Conservation (phyloP, 2,113 vertebrate genomes). For the Dermatemys mawii region DNA sequence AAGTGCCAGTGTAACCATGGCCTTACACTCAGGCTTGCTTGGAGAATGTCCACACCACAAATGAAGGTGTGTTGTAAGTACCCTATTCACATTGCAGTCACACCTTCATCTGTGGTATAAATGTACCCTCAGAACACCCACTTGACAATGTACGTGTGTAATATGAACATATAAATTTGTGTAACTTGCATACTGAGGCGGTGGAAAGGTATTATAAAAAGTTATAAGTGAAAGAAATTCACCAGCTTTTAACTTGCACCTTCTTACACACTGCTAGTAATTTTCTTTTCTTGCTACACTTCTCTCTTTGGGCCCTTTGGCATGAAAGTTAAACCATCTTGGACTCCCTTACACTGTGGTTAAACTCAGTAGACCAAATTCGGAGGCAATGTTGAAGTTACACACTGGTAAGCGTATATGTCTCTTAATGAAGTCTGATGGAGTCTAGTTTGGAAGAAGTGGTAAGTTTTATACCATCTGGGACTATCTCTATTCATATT, state of each 20-base stretch:
- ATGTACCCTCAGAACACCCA: background rate
- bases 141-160: background rate
- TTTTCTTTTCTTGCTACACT: slow-evolving; percentile 14
- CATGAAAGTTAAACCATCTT: background rate
- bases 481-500: background rate
- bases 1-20: too few relatives aligned
- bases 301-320: background rate
- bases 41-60: background rate
- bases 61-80: background rate
- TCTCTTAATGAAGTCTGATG: background rate
- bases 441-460: background rate
- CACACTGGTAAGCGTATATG: background rate
- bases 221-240: slow-evolving; percentile 9
- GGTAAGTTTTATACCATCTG: background rate
- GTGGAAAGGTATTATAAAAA: slow-evolving; percentile 14
- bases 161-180: slow-evolving; percentile 36
- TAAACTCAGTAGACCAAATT: background rate
- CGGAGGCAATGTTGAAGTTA: slow-evolving; percentile 6
- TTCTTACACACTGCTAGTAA: slow-evolving; percentile 10
- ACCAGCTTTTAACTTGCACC: slow-evolving; percentile 24
- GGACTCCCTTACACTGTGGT: background rate
- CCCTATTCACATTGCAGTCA: background rate
- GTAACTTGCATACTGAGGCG: background rate
- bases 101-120: background rate
- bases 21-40: slow-evolving; percentile 44